These are phyloP conservation scores for Fratercula arctica DNA, from an alignment of 2,797 vertebrate species.

Conservation along the genomic window DNA sequence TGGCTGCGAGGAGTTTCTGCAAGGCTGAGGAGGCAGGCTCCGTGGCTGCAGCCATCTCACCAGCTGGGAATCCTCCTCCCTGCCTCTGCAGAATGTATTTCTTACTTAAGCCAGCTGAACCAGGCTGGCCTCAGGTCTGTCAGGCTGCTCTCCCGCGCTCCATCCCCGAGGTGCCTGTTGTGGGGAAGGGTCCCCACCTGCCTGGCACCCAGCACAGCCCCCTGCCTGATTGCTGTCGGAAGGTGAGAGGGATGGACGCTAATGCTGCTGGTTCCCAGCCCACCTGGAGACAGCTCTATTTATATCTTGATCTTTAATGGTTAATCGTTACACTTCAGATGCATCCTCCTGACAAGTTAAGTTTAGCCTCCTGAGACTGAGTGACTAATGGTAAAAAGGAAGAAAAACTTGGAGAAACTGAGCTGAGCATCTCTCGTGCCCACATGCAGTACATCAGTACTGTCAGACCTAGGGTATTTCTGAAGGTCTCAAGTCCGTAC, in stretches of 20 bases:
- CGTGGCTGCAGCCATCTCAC: neutral
- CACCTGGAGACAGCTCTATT: neutral
- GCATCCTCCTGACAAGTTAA: neutral
- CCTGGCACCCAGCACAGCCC: neutral
- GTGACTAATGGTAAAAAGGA: neutral
- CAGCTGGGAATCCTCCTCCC: neutral
- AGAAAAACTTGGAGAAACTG: neutral
- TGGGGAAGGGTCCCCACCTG: neutral
- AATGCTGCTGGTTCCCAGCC: neutral
- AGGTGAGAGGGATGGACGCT: neutral
- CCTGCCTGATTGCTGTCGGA: neutral
- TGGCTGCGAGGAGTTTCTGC: neutral
- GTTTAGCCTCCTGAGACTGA: neutral
- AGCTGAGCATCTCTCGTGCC: neutral
- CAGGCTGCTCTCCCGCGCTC: neutral
- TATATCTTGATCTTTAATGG: neutral
- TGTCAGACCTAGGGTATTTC: neutral
- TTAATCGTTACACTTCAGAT: neutral
- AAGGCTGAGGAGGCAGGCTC: neutral
- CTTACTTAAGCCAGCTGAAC: neutral
- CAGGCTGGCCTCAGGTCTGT: neutral
- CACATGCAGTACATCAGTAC: fast-evolving
- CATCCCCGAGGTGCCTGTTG: neutral
- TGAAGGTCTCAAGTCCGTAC: neutral
- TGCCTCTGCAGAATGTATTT: neutral